A percentile compares a stretch with the other conserved stretches of the same genome.
Evolutionary conservation across 1,140 invertebrate genomes (phyloP).

Genomic region (Brachionus manjavacas): DNA sequence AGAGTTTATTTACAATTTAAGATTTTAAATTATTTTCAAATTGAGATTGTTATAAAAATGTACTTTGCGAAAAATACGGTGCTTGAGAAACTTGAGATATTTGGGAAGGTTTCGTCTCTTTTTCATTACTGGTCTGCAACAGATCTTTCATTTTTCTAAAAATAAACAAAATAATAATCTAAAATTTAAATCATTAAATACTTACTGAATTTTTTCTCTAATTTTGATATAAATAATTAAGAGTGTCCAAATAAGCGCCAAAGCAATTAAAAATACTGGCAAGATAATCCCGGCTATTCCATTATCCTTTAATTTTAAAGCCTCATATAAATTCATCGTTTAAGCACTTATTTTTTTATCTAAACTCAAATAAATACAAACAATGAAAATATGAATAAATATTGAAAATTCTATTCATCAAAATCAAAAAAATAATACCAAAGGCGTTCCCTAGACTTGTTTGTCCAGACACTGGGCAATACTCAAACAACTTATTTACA

Average conservation of each 20-base stretch:
- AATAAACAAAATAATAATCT: not conserved
- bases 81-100: not conserved
- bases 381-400: not conserved
- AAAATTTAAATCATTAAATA: not conserved
- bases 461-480: not conserved
- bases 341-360: not conserved
- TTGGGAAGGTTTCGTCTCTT: not conserved
- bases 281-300: not conserved
- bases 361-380: not conserved
- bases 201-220: conserved; percentile 2
- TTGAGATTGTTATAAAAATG: not conserved
- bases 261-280: not conserved
- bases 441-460: not conserved
- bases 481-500: not conserved
- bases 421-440: not conserved
- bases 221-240: conserved; percentile 5
- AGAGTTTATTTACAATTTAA: too few species aligned
- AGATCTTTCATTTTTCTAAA: not conserved
- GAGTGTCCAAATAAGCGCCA: not conserved
- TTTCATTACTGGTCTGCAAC: not conserved
- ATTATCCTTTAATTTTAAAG: not conserved
- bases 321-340: not conserved
- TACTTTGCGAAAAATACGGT: conserved; percentile 3
- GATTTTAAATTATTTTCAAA: not conserved
- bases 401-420: not conserved